phyloP scores from a whole-genome alignment of 2,113 vertebrate genomes.

The Delphinapterus leucas region DNA sequence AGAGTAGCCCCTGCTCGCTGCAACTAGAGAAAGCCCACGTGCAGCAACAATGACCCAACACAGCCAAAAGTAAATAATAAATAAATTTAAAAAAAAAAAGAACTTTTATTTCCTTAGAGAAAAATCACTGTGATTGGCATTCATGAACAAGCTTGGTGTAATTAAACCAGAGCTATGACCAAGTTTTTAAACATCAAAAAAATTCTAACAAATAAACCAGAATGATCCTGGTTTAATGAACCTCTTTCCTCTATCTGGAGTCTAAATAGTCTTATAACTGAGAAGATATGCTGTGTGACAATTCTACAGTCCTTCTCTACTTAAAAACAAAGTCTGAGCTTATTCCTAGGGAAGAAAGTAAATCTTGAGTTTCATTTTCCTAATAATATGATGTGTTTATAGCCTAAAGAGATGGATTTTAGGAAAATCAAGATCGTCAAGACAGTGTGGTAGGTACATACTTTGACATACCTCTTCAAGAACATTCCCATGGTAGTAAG shows the following conservation, averaged over 20 bases:
- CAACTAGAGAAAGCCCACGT: too few relatives aligned
- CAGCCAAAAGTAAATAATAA: too few relatives aligned
- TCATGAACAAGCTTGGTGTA: background rate
- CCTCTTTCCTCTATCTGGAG: background rate
- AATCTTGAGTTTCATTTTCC: background rate
- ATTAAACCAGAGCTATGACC: background rate
- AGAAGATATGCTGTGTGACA: background rate
- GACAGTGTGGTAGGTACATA: background rate
- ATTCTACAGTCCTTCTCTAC: background rate
- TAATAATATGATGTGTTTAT: background rate
- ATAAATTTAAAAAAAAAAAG: background rate
- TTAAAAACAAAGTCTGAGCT: background rate
- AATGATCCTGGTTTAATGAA: background rate
- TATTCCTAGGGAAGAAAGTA: background rate
- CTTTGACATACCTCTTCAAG: background rate
- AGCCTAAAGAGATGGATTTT: background rate
- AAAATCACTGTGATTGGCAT: background rate
- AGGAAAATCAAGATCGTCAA: background rate
- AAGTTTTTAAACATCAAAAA: background rate
- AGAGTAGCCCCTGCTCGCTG: too few relatives aligned
- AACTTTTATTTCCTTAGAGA: background rate
- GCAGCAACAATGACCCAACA: too few relatives aligned
- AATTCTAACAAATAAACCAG: background rate
- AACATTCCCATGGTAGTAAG: background rate
- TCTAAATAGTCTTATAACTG: background rate